Evolutionary conservation across 2,797 vertebrate genomes (phyloP).

Genomic region (Amniataba percoides): DNA sequence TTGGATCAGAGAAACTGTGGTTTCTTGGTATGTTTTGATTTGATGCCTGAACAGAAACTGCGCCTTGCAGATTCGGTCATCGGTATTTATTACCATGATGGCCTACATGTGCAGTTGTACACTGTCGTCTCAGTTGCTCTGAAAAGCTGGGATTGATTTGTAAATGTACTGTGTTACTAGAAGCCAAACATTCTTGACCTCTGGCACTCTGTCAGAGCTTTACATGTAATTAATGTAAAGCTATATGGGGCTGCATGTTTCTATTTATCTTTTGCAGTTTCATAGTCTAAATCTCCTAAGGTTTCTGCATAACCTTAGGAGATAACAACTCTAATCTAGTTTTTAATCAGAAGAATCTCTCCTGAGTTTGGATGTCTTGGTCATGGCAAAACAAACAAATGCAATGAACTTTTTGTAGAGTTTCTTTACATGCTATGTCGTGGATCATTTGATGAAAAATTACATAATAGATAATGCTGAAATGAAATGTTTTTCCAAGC

Average conservation of each 20-base stretch:
- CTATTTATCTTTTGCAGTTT: background rate
- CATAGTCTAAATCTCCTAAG: background rate
- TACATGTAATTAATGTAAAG: conserved; percentile 14
- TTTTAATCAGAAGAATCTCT: background rate
- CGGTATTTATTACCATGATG: background rate
- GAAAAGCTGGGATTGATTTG: conserved; percentile 49
- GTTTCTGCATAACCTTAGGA: no score
- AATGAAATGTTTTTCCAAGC: conserved; percentile 7
- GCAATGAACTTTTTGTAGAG: background rate
- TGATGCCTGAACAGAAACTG: background rate
- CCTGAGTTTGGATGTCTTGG: background rate
- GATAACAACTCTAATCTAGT: background rate
- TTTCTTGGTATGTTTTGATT: background rate
- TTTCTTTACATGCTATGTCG: background rate
- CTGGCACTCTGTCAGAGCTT: no score
- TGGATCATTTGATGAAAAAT: conserved; percentile 12
- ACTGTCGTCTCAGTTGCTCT: conserved; percentile 36
- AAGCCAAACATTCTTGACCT: conserved; percentile 60
- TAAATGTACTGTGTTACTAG: conserved; percentile 53
- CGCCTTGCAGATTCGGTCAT: background rate
- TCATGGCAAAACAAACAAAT: conserved; percentile 13
- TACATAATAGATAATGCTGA: background rate
- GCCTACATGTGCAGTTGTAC: conserved; percentile 10
- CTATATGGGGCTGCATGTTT: background rate
- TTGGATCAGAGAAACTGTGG: background rate